phyloP scores from a whole-genome alignment of 2,113 vertebrate genomes.

The Sylvia atricapilla region DNA sequence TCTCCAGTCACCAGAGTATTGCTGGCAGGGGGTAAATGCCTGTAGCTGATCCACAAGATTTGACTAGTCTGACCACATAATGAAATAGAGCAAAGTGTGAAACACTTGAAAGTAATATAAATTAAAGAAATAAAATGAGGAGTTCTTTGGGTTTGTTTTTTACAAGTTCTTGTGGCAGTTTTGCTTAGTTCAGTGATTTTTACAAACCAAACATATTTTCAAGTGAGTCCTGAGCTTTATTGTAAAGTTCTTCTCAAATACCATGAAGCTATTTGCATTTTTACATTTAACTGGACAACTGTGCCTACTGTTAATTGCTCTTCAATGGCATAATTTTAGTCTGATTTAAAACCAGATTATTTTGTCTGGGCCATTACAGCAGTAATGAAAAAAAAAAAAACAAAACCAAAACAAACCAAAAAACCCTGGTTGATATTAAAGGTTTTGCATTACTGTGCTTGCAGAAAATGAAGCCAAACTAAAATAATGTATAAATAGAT shows the following conservation, averaged over 20 bases:
- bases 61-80: not conserved
- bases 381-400: not conserved
- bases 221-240: not conserved
- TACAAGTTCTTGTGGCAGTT: not conserved
- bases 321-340: not conserved
- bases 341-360: not conserved
- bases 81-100: not conserved
- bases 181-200: not conserved
- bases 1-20: not conserved
- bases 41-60: accelerated
- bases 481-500: not conserved
- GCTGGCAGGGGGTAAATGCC: not conserved
- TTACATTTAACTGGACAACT: not conserved
- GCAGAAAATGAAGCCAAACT: not conserved
- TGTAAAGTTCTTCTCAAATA: not conserved
- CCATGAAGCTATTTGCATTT: not conserved
- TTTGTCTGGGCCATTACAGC: not conserved
- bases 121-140: not conserved
- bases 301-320: not conserved
- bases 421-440: not conserved
- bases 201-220: not conserved
- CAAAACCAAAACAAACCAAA: too few relatives aligned
- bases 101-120: not conserved
- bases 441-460: not conserved
- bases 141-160: not conserved